Conservation (phyloP, 2,797 vertebrate genomes). For the Scyliorhinus canicula region DNA sequence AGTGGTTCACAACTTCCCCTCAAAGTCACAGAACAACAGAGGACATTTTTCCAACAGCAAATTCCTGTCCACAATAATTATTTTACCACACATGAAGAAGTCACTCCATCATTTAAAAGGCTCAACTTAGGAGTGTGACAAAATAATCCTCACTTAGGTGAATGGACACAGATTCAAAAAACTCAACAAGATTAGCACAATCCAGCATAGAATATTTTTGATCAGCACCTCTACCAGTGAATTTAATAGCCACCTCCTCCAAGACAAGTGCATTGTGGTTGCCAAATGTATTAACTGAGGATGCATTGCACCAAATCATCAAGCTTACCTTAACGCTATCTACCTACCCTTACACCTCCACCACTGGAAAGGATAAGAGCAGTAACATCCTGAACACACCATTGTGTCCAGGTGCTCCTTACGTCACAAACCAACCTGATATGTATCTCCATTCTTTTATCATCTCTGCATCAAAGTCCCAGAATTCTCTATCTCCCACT, state of each 20-base stretch:
- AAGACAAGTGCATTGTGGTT: background rate
- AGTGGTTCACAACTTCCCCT: background rate
- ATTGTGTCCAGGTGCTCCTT: background rate
- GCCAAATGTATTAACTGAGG: background rate
- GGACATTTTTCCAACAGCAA: slow-evolving; percentile 36
- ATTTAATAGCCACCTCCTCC: background rate
- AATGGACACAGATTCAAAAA: background rate
- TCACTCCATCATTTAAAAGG: background rate
- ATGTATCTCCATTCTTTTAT: background rate
- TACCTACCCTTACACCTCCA: too few species aligned
- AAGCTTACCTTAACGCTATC: background rate
- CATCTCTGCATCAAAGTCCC: background rate
- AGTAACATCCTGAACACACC: background rate
- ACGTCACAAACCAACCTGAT: background rate
- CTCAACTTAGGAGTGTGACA: background rate
- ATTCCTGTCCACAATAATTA: slow-evolving; percentile 39
- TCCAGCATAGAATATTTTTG: background rate
- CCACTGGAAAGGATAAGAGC: background rate
- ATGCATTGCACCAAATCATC: background rate
- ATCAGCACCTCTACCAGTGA: background rate
- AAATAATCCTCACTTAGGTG: background rate
- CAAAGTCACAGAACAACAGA: slow-evolving; percentile 37
- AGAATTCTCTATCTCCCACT: background rate
- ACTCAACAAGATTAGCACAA: background rate
- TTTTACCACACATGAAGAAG: slow-evolving; percentile 38